Conservation (phyloP, 2,113 vertebrate species). For the Lepus timidus region DNA sequence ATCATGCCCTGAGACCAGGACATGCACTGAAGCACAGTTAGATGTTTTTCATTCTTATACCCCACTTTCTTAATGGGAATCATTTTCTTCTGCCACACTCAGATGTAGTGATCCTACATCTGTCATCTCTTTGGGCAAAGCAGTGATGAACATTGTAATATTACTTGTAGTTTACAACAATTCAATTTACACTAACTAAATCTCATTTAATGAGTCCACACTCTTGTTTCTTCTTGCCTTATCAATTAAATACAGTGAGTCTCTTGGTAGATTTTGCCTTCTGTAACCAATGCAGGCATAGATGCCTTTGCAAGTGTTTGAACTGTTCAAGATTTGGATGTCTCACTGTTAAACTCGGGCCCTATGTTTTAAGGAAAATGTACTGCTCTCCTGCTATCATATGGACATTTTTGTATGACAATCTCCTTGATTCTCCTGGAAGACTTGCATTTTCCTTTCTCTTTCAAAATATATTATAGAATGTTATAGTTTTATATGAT, state of each 20-base stretch:
- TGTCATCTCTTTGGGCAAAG: not conserved
- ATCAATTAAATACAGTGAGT: not conserved
- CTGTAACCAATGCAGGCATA: not conserved
- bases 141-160: not conserved
- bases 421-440: not conserved
- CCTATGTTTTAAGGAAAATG: not conserved
- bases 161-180: not conserved
- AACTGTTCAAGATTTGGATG: not conserved
- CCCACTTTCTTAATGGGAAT: not conserved
- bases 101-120: not conserved
- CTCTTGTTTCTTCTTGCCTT: not conserved
- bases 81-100: not conserved
- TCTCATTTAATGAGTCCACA: not conserved
- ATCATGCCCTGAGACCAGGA: not conserved
- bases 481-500: not conserved
- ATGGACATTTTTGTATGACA: not conserved
- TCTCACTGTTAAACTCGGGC: not conserved
- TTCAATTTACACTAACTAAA: not conserved
- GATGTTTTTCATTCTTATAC: not conserved
- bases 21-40: not conserved
- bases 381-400: not conserved
- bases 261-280: not conserved
- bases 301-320: not conserved
- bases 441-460: not conserved
- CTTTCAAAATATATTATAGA: not conserved